A percentile compares a stretch with the other conserved stretches of the same genome.
Evolutionary conservation across 1,140 invertebrate species (phyloP).

Genomic region (Leptinotarsa texana): DNA sequence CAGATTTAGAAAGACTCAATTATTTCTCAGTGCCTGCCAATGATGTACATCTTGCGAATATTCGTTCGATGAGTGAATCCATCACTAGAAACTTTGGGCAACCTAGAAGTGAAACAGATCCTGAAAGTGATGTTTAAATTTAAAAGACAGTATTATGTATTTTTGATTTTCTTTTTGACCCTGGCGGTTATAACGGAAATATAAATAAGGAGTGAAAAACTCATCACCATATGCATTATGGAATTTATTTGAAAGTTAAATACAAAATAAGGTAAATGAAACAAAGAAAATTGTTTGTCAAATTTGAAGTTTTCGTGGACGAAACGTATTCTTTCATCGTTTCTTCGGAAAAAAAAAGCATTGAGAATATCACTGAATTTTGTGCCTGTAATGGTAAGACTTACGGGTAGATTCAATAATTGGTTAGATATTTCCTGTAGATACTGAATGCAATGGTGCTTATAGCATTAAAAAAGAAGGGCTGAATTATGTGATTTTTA

Average conservation of each 20-base stretch:
- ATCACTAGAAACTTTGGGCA: constrained; percentile 76
- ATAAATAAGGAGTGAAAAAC: not conserved
- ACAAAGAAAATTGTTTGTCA: not conserved
- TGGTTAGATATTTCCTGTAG: not conserved
- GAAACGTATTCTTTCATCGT: not conserved
- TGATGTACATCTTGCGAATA: constrained; percentile 76
- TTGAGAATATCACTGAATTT: not conserved
- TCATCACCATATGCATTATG: not conserved
- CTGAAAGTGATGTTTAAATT: constrained; percentile 64
- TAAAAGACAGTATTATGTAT: not conserved
- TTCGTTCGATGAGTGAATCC: constrained; percentile 73
- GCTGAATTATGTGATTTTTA: constrained; percentile 38
- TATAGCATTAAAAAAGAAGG: constrained; percentile 29
- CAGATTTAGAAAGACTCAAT: constrained; percentile 53
- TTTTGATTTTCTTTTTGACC: not conserved
- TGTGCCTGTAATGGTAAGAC: constrained; percentile 1
- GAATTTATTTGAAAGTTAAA: not conserved
- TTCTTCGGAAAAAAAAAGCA: not conserved
- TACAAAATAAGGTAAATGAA: not conserved
- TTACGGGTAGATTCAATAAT: not conserved
- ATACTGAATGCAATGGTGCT: constrained; percentile 27
- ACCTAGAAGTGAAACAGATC: constrained; percentile 65
- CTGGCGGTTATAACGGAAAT: not conserved
- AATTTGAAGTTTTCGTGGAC: not conserved
- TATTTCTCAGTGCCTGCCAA: constrained; percentile 60